phyloP scores from a whole-genome alignment of 2,797 vertebrate genomes.

The Chromobotia macracanthus region DNA sequence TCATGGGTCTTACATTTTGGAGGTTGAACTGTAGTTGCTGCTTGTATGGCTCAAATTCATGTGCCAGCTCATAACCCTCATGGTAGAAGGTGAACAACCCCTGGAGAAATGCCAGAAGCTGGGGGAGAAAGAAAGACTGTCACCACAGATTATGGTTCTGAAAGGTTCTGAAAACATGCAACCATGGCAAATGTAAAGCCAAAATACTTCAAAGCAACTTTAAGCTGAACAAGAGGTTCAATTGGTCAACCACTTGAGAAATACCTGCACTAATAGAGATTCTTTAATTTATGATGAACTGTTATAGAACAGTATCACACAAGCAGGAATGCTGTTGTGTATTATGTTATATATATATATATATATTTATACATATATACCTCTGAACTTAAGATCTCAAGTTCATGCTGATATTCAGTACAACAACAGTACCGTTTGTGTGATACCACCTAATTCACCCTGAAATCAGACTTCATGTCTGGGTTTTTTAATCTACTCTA shows the following conservation, averaged over 20 bases:
- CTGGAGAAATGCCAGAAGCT: constrained; percentile 97
- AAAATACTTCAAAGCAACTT: neutral
- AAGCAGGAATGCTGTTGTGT: neutral
- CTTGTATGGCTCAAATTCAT: constrained; percentile 96
- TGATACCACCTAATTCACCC: neutral
- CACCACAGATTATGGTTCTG: neutral
- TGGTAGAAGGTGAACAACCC: constrained; percentile 98
- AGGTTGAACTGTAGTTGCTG: constrained; percentile 97
- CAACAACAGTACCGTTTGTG: neutral
- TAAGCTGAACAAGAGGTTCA: neutral
- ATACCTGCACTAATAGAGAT: too few relatives aligned
- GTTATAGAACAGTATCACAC: neutral
- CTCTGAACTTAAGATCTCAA: neutral
- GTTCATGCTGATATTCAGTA: neutral
- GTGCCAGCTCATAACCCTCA: constrained; percentile 95
- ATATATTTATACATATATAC: too few relatives aligned
- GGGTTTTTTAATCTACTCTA: too few relatives aligned
- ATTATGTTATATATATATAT: too few relatives aligned
- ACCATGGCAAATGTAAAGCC: neutral
- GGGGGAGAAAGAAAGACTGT: constrained; percentile 61
- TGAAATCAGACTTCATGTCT: neutral
- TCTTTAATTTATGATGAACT: neutral
- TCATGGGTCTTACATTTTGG: constrained; percentile 87
- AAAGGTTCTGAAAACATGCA: neutral
- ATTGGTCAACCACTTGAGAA: too few relatives aligned